Base-by-base conservation (phyloP, 1,140 invertebrate species). In the Panulirus ornatus region DNA sequence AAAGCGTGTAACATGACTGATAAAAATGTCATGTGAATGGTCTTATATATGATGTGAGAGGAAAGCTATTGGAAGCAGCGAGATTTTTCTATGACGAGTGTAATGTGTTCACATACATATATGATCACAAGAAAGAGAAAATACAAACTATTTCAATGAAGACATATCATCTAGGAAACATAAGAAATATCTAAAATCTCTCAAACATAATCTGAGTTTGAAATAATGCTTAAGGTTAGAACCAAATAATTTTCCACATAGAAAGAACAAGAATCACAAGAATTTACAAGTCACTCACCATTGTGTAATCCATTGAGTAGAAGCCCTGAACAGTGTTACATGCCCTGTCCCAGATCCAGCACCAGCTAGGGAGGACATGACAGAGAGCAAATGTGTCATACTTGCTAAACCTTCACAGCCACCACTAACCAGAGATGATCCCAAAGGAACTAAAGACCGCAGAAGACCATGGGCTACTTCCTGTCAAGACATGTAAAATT, bases 321-420 rank as follows among this genome's bases (percentile, higher is more conserved):
- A 96, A 5, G 97, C 96, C 91, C 96, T 96, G 93, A 99, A 98
- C 5, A 99, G 93, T 34, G 96, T 94, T 1, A 95, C 93, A 94
- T 99, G 97, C 0, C 97, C 97, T 58, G 95, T 95, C 38, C 96
- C 96, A 14, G 95, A 95, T 11, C 97, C 96, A 44, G 97, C 96
- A 93, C 97, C 97, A 0, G 98, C 97, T 84, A 99, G 94, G 2
- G 96, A 97, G 2, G 97, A 96, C 94, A 95, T 94, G 6, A 98
- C 96, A 91, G 96, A 95, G 95, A 99, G 96, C 19, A 98, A 94
- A 34, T 90, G 92, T 3, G 86, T 89, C 63, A 91, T 87, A 70
- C 84, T 92, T 19, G 79, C 83, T 27, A 86, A 63, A 30, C 86
- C 90, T 70, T 85, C 88, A 70, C 66, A 66, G n/a, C 90, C 88